A percentile compares a stretch with the other conserved stretches of the same genome.
Conservation (phyloP, 2,113 vertebrate genomes). For the Lophochroa leadbeateri region DNA sequence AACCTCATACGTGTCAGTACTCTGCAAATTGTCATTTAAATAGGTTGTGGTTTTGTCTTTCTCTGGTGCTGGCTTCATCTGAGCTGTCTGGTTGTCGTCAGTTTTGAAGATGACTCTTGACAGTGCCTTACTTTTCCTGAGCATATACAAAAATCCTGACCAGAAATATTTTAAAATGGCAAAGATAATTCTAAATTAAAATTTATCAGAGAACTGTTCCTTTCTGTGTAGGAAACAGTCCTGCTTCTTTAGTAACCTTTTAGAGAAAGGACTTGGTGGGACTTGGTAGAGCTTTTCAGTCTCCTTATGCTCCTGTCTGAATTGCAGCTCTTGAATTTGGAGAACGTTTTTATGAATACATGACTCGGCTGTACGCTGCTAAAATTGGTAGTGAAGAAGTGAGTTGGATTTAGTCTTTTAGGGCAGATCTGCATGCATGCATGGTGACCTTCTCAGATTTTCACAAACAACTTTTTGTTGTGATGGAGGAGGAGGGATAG, state of each 20-base stretch:
- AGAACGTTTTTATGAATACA: rapidly evolving
- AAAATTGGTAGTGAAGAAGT: rapidly evolving
- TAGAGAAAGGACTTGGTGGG: rapidly evolving
- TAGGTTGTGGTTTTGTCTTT: rapidly evolving
- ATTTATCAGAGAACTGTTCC: rapidly evolving
- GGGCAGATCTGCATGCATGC: not conserved
- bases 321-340: not conserved
- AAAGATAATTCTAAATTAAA: not conserved
- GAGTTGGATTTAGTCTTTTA: not conserved
- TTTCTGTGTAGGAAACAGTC: not conserved
- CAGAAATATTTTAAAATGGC: not conserved
- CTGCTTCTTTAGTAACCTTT: not conserved
- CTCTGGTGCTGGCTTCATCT: not conserved
- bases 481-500: not conserved
- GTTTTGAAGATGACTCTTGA: not conserved
- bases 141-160: not conserved
- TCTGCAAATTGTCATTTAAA: too few species aligned
- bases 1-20: not conserved
- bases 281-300: too few species aligned
- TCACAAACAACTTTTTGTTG: rapidly evolving
- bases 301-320: rapidly evolving
- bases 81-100: rapidly evolving
- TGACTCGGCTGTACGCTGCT: not conserved
- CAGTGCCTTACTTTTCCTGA: not conserved
- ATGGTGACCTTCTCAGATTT: not conserved